A percentile compares a stretch with the other conserved stretches of the same genome.
phyloP scores from a whole-genome alignment of 2,797 vertebrate genomes.

The Gymnothorax reevesii region DNA sequence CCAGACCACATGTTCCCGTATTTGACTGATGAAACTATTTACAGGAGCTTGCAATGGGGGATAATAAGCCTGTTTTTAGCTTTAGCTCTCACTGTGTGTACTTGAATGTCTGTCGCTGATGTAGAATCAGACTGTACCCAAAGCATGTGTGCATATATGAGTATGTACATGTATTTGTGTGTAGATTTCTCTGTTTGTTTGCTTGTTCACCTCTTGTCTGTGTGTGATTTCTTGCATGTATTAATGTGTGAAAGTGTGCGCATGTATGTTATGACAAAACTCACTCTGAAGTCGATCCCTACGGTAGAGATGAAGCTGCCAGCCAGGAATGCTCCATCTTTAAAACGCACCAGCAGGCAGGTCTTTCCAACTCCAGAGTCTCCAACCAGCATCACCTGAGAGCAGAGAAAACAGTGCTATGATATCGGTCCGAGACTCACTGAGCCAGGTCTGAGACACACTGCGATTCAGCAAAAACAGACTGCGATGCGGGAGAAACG shows the following conservation, averaged over 20 bases:
- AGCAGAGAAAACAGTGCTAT: neutral
- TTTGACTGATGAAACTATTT: neutral
- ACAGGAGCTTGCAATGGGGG: neutral
- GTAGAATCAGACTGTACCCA: neutral
- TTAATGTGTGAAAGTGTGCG: neutral
- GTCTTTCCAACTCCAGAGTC: slow-evolving; percentile 85
- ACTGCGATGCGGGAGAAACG: too few relatives aligned
- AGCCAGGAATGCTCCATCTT: slow-evolving; percentile 82
- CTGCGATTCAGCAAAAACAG: too few relatives aligned
- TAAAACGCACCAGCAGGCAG: slow-evolving; percentile 82
- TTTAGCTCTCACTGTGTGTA: neutral
- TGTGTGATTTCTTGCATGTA: neutral
- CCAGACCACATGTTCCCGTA: neutral
- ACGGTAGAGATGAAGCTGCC: slow-evolving; percentile 87
- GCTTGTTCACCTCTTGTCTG: neutral
- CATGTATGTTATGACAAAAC: slow-evolving; percentile 37
- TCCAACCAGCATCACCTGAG: slow-evolving; percentile 74
- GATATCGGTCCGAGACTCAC: too few relatives aligned
- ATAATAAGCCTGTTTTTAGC: neutral
- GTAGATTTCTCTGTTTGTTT: neutral
- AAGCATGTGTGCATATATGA: slow-evolving; percentile 20
- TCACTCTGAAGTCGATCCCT: slow-evolving; percentile 86
- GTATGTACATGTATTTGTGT: neutral
- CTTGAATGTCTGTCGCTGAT: neutral
- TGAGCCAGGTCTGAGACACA: too few relatives aligned